Percentiles rank a stretch among this genome's conserved stretches.
These are phyloP conservation scores for Macrophya annulata DNA, from an alignment of 2,888 invertebrate genomes.

Conservation along the genomic window DNA sequence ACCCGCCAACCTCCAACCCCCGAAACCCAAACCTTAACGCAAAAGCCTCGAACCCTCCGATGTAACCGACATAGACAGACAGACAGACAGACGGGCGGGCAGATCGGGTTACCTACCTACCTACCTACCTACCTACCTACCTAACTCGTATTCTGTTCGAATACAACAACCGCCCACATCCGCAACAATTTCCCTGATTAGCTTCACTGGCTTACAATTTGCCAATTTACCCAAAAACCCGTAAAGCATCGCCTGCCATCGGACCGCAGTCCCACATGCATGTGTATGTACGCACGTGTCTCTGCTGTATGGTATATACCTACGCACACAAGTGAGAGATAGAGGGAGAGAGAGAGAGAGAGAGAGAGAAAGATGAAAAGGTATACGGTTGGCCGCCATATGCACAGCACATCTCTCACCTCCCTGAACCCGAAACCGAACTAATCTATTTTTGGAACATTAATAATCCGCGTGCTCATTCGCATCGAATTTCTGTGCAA, in stretches of 20 bases:
- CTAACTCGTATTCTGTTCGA: constrained; percentile 64
- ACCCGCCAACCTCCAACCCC: constrained; percentile 58
- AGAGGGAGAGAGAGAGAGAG: constrained; percentile 32
- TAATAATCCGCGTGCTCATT: constrained; percentile 58
- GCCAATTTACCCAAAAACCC: constrained; percentile 76
- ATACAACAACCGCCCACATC: constrained; percentile 73
- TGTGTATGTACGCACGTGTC: constrained; percentile 29
- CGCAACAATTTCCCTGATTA: constrained; percentile 77
- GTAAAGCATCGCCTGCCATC: constrained; percentile 72
- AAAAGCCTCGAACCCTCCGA: constrained; percentile 5
- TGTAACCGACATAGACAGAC: constrained; percentile 55
- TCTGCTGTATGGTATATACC: not conserved
- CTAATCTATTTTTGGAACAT: constrained; percentile 58
- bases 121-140: constrained; percentile 59
- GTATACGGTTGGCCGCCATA: constrained; percentile 60
- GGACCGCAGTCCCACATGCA: constrained; percentile 58
- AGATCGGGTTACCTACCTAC: constrained; percentile 74
- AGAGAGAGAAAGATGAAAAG: constrained; percentile 19
- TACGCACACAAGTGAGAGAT: not conserved
- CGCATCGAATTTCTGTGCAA: constrained; percentile 54
- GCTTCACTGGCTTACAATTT: constrained; percentile 74
- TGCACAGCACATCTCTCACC: constrained; percentile 58
- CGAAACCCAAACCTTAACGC: not conserved
- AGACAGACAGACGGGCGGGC: constrained; percentile 60
- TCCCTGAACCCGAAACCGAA: constrained; percentile 53